Evolutionary conservation across 2,113 vertebrate genomes (phyloP), one percentile per base, ranked within the genome.

Genomic region (Channa maculata): DNA sequence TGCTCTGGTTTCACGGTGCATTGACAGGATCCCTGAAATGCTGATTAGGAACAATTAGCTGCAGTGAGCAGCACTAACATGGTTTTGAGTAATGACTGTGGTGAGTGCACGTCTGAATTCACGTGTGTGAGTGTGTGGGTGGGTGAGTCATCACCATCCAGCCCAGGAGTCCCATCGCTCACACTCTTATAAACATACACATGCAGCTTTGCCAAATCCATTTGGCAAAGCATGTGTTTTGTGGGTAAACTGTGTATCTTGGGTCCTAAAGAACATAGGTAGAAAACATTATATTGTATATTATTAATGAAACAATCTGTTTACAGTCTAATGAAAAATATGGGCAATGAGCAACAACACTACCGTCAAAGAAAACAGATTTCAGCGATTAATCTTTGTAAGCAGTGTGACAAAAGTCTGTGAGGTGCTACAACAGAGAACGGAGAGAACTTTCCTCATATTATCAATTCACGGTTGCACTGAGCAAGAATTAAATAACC

Each of bases 21-120:
- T 86, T 53, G 81, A 86, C 81, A 70, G 59, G 65, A 77, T 63
- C 77, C 51, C 85, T 78, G 71, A 91, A 83, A 69, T 58, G 13
- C 72, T 67, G 75, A 84, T 86, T 86, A 83, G 77, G 71, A 88
- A 80, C 87, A 88, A 86, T 91, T 90, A 88, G 81, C 85, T 81
- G 83, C 77, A 76, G 57, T 61, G 74, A 85, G 65, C 51, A 6
- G 55, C 49, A 3, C 85, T 88, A 89, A 90, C 85, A 46, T 74
- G 79, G 53, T 86, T 86, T 72, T 77, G 79, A 85, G 75, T 77
- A 73, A 88, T 88, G 90, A 82, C 12, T 68, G 60, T 46, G 63
- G 81, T 66, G 75, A 75, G 67, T 69, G 74, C 70, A 75, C 64
- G 62, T 85, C 52, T 80, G 83, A 78, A 74, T 65, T 80, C 54